These are phyloP conservation scores for Potamarius usumacintae DNA, from an alignment of 2,113 vertebrate genomes.

Conservation along the genomic window DNA sequence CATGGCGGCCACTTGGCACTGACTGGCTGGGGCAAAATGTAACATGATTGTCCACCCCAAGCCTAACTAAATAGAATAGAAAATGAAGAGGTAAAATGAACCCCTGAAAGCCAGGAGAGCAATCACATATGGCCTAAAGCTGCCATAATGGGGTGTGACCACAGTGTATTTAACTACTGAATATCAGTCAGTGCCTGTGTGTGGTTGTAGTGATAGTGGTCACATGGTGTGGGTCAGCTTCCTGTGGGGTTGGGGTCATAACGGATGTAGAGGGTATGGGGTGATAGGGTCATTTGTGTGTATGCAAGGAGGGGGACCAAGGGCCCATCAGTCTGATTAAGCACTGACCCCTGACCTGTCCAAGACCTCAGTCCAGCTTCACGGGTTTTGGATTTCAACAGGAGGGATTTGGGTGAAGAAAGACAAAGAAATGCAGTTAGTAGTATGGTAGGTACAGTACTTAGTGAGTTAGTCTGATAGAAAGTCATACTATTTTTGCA, in stretches of 20 bases:
- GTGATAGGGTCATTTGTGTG: slow-evolving; percentile 15
- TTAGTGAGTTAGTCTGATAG: neutral
- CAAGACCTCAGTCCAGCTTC: slow-evolving; percentile 24
- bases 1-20: neutral
- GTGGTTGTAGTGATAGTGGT: neutral
- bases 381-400: slow-evolving; percentile 19
- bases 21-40: neutral
- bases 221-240: slow-evolving; percentile 9
- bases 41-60: neutral
- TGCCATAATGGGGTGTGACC: neutral
- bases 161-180: neutral
- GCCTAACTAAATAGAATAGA: slow-evolving; percentile 11
- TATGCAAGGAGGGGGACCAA: neutral
- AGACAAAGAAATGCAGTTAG: neutral
- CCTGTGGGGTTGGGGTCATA: slow-evolving; percentile 51
- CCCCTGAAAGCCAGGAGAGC: neutral
- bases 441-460: neutral
- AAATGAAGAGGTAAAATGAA: slow-evolving; percentile 20
- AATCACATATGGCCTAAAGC: neutral
- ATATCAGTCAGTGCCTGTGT: neutral
- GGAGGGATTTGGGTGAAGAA: neutral
- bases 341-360: slow-evolving; percentile 39
- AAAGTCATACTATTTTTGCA: neutral
- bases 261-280: slow-evolving; percentile 29
- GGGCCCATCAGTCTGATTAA: slow-evolving; percentile 42